These are phyloP conservation scores for Microplitis demolitor DNA, from an alignment of 1,140 invertebrate genomes.

Conservation along the genomic window DNA sequence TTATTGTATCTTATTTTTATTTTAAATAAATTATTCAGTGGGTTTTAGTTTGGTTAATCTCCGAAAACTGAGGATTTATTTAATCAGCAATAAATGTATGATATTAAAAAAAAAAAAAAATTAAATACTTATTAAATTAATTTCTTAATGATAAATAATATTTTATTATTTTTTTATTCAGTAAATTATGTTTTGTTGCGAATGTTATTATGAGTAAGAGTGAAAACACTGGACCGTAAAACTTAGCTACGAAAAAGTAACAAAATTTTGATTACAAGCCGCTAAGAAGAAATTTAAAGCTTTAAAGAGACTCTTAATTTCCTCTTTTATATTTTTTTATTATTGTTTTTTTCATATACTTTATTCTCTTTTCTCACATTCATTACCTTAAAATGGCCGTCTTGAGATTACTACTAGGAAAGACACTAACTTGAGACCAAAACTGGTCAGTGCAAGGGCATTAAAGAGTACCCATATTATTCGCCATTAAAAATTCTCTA, in stretches of 20 bases:
- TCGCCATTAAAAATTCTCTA: constrained; percentile 49
- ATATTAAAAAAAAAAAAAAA: neutral
- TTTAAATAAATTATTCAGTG: too few relatives aligned
- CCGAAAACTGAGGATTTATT: too few relatives aligned
- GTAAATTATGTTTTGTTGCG: constrained; percentile 2
- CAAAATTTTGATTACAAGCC: constrained; percentile 49
- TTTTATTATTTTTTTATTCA: constrained; percentile 6
- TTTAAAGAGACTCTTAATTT: constrained; percentile 14
- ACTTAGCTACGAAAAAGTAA: constrained; percentile 1
- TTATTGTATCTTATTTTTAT: too few relatives aligned
- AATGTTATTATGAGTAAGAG: constrained; percentile 31
- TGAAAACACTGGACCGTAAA: constrained; percentile 22
- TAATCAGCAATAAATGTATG: neutral
- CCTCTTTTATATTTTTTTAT: neutral
- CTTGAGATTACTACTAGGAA: constrained; percentile 47
- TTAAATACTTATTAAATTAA: neutral
- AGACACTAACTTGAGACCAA: constrained; percentile 44
- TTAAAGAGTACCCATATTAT: constrained; percentile 35
- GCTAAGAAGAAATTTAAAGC: constrained; percentile 33
- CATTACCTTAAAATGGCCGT: neutral
- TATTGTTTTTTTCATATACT: neutral
- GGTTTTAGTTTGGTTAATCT: too few relatives aligned
- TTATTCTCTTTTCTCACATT: constrained; percentile 1
- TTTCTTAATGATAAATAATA: neutral
- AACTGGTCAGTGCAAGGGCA: constrained; percentile 41